Evolutionary conservation across 2,888 invertebrate genomes (phyloP).

Genomic region (Chrysomela aeneicollis): DNA sequence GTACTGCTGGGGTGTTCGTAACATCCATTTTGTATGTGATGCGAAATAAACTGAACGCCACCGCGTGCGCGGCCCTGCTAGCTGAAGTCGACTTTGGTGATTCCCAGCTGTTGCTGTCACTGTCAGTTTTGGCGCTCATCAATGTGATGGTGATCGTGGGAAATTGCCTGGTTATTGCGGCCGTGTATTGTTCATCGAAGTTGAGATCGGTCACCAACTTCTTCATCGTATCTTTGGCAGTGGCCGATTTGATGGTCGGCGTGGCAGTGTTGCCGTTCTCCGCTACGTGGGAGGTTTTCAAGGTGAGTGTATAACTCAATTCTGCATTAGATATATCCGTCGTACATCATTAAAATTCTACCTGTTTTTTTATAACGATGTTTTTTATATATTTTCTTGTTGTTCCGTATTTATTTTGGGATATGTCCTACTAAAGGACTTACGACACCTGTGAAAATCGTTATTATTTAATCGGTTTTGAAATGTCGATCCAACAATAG

Average conservation of each 20-base stretch:
- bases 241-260: conserved; percentile 95
- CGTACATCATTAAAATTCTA: too few species aligned
- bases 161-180: conserved; percentile 91
- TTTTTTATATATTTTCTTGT: too few species aligned
- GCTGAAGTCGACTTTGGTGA: conserved; percentile 85
- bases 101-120: conserved; percentile 77
- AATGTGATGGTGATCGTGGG: conserved; percentile 89
- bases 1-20: neutral
- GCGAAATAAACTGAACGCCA: conserved; percentile 80
- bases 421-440: too few species aligned
- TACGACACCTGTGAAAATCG: too few species aligned
- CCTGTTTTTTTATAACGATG: too few species aligned
- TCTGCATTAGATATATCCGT: too few species aligned
- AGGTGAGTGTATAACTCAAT: conserved; percentile 64
- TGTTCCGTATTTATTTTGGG: too few species aligned
- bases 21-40: conserved; percentile 60
- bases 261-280: conserved; percentile 95
- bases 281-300: conserved; percentile 91
- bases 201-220: conserved; percentile 94
- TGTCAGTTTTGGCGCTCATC: conserved; percentile 81
- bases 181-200: conserved; percentile 90
- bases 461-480: too few species aligned
- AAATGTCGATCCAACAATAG: too few species aligned
- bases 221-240: conserved; percentile 95
- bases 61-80: conserved; percentile 82